These are phyloP conservation scores for Hippasteria phrygiana DNA, from an alignment of 53 echinoderm and acorn worm species.

Conservation along the genomic window DNA sequence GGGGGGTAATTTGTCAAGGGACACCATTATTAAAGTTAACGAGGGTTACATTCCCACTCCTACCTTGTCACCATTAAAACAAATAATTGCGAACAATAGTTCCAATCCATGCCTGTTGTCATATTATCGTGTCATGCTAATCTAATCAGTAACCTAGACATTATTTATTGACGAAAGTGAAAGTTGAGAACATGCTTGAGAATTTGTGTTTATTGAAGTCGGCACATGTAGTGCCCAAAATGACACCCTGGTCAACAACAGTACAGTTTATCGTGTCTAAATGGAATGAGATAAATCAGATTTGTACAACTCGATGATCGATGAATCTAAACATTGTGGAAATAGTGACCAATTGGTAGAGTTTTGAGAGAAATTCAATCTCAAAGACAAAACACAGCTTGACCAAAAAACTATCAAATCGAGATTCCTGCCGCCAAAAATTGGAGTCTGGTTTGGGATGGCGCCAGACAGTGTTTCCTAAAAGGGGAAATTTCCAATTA, in stretches of 20 bases:
- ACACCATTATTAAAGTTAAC: too few relatives aligned
- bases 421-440: neutral
- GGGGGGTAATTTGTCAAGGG: too few relatives aligned
- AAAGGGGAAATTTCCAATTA: conserved; percentile 55
- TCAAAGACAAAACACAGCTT: neutral
- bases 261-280: neutral
- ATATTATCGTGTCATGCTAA: too few relatives aligned
- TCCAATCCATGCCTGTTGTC: too few relatives aligned
- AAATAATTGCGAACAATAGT: too few relatives aligned
- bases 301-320: neutral
- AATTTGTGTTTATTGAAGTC: neutral
- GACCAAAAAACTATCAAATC: neutral
- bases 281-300: neutral
- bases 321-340: neutral
- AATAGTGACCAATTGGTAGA: neutral
- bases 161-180: neutral
- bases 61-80: too few relatives aligned
- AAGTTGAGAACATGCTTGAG: neutral
- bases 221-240: neutral
- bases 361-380: neutral
- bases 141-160: neutral
- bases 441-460: conserved; percentile 16
- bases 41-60: too few relatives aligned
- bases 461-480: conserved; percentile 17
- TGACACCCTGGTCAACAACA: neutral